Percentiles rank a stretch among this genome's conserved stretches.
Conservation (phyloP, 2,113 vertebrate species). For the Scomber scombrus region DNA sequence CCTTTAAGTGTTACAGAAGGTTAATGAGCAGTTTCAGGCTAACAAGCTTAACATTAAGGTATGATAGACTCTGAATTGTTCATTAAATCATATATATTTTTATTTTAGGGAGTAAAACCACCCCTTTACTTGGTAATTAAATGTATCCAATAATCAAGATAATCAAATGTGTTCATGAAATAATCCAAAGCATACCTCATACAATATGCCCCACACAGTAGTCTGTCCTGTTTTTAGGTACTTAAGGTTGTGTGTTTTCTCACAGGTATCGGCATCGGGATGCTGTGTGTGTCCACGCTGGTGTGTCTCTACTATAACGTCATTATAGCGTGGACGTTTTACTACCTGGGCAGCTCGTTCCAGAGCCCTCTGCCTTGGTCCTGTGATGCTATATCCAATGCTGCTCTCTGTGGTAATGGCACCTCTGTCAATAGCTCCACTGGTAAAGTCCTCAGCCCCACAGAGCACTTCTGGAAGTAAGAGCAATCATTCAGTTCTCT, state of each 20-base stretch:
- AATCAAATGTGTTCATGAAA: not conserved
- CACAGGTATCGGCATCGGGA: conserved; percentile 88
- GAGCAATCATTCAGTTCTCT: conserved; percentile 36
- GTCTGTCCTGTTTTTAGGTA: not conserved
- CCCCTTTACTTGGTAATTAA: not conserved
- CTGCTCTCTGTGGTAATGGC: conserved; percentile 72
- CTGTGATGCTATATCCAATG: conserved; percentile 82
- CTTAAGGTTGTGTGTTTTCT: conserved; percentile 1
- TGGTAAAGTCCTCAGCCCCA: conserved; percentile 72
- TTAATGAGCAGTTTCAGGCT: not conserved
- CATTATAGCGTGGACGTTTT: conserved; percentile 89
- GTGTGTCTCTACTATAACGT: conserved; percentile 90
- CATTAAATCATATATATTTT: not conserved
- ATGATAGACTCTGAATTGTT: not conserved
- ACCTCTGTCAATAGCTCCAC: conserved; percentile 55
- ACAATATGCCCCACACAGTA: too few species aligned
- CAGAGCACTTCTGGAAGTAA: conserved; percentile 91
- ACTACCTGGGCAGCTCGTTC: conserved; percentile 87
- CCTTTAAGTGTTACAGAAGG: not conserved
- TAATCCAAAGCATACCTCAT: not conserved
- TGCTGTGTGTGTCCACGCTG: conserved; percentile 87
- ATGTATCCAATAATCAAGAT: too few species aligned
- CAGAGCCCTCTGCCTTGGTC: conserved; percentile 89
- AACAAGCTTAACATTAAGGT: not conserved
- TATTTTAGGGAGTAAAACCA: not conserved